A percentile compares a stretch with the other conserved stretches of the same genome.
Evolutionary conservation across 2,113 vertebrate genomes (phyloP).

Genomic region (Phalacrocorax brasilianus): DNA sequence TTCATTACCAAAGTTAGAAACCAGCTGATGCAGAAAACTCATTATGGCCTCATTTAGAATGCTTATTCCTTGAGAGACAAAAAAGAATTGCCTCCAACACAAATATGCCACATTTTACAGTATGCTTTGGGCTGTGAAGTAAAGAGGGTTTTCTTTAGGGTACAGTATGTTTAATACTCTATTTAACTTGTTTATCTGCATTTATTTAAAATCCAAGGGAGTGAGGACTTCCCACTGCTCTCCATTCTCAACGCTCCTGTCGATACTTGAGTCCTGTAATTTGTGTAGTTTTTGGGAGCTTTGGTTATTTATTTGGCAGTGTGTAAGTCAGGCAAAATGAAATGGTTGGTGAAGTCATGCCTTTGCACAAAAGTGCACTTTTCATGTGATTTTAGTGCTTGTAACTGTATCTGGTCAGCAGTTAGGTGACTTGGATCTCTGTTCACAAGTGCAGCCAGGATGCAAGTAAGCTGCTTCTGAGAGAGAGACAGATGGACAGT

Average conservation of each 20-base stretch:
- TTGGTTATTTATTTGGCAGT: background rate
- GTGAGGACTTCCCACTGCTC: background rate
- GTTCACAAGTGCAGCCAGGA: background rate
- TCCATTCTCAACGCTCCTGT: background rate
- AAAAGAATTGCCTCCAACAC: background rate
- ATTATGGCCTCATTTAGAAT: slow-evolving; percentile 43
- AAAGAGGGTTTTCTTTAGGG: background rate
- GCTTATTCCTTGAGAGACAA: slow-evolving; percentile 31
- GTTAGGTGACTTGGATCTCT: background rate
- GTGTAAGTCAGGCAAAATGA: background rate
- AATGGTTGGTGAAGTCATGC: background rate
- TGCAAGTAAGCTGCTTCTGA: background rate
- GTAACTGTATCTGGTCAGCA: background rate
- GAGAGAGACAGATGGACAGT: accelerated
- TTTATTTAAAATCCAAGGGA: slow-evolving; percentile 10
- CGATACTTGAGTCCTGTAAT: accelerated
- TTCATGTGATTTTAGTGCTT: background rate
- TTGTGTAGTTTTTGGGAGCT: background rate
- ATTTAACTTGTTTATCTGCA: background rate
- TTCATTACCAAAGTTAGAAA: slow-evolving; percentile 60
- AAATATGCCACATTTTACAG: background rate
- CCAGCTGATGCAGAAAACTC: slow-evolving; percentile 39
- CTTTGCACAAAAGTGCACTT: background rate
- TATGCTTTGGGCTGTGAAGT: background rate
- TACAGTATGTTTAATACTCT: background rate